Conservation (phyloP, 1,140 invertebrate genomes). For the Scaptodrosophila lebanonensis region DNA sequence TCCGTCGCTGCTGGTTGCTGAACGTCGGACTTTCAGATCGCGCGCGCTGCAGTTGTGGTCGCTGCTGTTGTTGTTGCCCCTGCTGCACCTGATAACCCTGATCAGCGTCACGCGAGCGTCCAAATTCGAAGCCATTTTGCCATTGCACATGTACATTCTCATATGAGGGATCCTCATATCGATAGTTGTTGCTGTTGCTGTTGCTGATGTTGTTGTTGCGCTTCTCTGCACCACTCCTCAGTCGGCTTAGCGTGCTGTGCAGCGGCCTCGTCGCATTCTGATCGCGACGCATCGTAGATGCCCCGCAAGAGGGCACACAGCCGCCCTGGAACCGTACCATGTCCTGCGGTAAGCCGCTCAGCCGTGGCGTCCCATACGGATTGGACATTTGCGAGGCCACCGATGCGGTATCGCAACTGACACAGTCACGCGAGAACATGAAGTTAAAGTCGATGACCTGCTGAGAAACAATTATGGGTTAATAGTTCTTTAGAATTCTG, state of each 20-base stretch:
- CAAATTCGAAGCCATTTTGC: slow-evolving; percentile 76
- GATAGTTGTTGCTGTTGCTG: slow-evolving; percentile 30
- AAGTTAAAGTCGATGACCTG: slow-evolving; percentile 79
- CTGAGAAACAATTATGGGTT: no score
- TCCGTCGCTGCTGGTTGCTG: slow-evolving; percentile 62
- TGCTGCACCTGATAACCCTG: slow-evolving; percentile 17
- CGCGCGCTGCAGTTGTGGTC: slow-evolving; percentile 62
- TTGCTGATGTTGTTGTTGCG: slow-evolving; percentile 9
- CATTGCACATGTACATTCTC: slow-evolving; percentile 76
- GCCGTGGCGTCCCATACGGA: slow-evolving; percentile 65
- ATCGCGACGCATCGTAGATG: slow-evolving; percentile 38
- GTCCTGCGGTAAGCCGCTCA: slow-evolving; percentile 63
- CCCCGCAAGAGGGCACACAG: slow-evolving; percentile 21
- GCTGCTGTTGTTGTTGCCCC: slow-evolving; percentile 24
- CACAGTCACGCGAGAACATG: slow-evolving; percentile 76
- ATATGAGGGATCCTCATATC: slow-evolving; percentile 71
- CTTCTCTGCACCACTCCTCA: slow-evolving; percentile 33
- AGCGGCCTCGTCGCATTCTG: slow-evolving; percentile 41
- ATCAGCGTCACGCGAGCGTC: slow-evolving; percentile 66
- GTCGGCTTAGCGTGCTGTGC: slow-evolving; percentile 63
- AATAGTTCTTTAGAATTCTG: no score
- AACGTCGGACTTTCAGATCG: slow-evolving; percentile 72
- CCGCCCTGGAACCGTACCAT: slow-evolving; percentile 67
- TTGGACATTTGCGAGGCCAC: slow-evolving; percentile 64
- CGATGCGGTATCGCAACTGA: slow-evolving; percentile 62